Conservation (phyloP, 2,113 vertebrate genomes). For the Pitta sordida region DNA sequence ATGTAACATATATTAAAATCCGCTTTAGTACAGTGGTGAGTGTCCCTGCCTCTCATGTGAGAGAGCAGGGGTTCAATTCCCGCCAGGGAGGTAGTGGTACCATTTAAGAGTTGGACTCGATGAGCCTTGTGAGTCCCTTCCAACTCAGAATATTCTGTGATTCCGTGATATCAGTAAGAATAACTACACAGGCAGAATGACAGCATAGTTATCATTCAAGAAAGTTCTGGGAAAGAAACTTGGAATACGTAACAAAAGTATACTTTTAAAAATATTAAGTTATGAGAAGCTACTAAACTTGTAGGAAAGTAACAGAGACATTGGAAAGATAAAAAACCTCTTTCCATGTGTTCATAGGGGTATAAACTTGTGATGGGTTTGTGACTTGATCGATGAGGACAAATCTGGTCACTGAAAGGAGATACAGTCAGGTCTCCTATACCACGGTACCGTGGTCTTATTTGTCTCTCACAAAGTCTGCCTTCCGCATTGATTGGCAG, state of each 20-base stretch:
- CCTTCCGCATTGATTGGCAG: too few species aligned
- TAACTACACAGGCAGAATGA: not conserved
- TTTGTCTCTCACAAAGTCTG: too few species aligned
- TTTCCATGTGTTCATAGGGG: not conserved
- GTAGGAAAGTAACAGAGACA: not conserved
- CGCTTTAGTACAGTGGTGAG: too few species aligned
- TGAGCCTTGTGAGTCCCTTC: too few species aligned
- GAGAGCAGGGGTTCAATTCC: too few species aligned
- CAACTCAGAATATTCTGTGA: too few species aligned
- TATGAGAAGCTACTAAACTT: not conserved
- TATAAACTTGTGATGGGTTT: not conserved
- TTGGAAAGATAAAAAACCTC: not conserved
- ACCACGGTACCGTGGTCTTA: too few species aligned
- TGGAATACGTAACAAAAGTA: not conserved
- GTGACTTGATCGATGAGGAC: not conserved
- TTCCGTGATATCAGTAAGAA: not conserved
- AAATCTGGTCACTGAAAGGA: not conserved
- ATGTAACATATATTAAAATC: too few species aligned
- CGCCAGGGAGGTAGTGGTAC: too few species aligned
- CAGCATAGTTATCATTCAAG: not conserved
- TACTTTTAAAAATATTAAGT: not conserved
- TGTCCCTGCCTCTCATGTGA: too few species aligned
- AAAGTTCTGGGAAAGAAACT: not conserved
- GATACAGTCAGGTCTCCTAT: too few species aligned
- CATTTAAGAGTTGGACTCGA: too few species aligned